Percentiles rank a stretch among this genome's conserved stretches.
Conservation (phyloP, 2,113 vertebrate genomes). For the Fregata magnificens region DNA sequence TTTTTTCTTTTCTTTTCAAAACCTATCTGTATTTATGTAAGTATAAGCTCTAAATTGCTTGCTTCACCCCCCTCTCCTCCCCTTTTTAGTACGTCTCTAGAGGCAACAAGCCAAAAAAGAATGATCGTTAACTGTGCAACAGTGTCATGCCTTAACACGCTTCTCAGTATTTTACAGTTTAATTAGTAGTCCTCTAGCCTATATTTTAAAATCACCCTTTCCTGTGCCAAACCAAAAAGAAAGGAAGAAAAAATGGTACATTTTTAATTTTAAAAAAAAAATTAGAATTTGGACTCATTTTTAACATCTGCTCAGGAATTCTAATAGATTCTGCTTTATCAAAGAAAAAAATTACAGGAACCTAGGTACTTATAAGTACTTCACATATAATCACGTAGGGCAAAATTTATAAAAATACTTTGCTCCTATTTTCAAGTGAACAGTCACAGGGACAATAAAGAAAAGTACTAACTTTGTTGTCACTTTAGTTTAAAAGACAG, state of each 20-base stretch:
- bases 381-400: background rate
- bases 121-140: background rate
- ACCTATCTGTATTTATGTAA: background rate
- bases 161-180: background rate
- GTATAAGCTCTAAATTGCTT: background rate
- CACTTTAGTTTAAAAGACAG: background rate
- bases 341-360: background rate
- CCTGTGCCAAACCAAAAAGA: background rate
- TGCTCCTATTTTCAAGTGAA: background rate
- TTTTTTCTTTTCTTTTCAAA: background rate
- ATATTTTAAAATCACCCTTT: background rate
- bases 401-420: background rate
- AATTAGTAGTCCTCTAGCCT: background rate
- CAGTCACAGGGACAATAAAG: background rate
- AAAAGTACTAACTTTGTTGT: background rate
- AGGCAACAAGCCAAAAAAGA: slow-evolving; percentile 3
- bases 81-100: background rate
- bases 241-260: background rate
- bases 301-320: background rate
- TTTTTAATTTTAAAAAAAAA: background rate
- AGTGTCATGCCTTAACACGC: slow-evolving; percentile 47
- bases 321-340: background rate
- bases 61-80: background rate
- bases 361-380: background rate
- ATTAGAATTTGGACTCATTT: background rate